Evolutionary conservation across 1,140 invertebrate species (phyloP).

Genomic region (Leptopilina clavipes): DNA sequence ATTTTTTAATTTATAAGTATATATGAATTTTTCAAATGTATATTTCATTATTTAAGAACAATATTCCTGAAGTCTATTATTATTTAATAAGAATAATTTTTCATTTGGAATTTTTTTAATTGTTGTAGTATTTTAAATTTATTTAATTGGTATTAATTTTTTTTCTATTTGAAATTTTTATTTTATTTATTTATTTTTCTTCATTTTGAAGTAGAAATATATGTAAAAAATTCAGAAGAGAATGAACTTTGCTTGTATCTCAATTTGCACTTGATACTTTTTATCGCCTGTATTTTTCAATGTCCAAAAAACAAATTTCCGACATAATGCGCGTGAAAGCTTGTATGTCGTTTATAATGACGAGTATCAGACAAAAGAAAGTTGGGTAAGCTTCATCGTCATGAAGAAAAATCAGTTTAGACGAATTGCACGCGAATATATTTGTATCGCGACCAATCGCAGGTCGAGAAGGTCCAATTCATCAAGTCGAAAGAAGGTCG

Average conservation of each 20-base stretch:
- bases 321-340: neutral
- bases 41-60: too few species aligned
- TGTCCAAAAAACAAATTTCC: neutral
- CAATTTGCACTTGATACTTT: neutral
- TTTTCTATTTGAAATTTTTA: too few species aligned
- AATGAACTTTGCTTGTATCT: neutral
- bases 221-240: too few species aligned
- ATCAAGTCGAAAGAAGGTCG: conserved; percentile 22
- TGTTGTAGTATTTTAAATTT: too few species aligned
- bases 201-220: too few species aligned
- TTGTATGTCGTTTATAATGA: neutral
- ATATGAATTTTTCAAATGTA: too few species aligned
- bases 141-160: too few species aligned
- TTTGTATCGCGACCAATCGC: conserved; percentile 26
- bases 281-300: neutral
- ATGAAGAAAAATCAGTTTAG: conserved; percentile 37
- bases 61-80: too few species aligned
- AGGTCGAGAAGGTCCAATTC: conserved; percentile 7
- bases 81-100: too few species aligned
- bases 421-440: conserved; percentile 31
- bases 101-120: too few species aligned
- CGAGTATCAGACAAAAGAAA: conserved; percentile 23
- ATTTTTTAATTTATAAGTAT: too few species aligned
- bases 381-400: neutral
- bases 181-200: too few species aligned